These are phyloP conservation scores for Etia nguti DNA, from an alignment of 2,113 vertebrate species.

Conservation along the genomic window DNA sequence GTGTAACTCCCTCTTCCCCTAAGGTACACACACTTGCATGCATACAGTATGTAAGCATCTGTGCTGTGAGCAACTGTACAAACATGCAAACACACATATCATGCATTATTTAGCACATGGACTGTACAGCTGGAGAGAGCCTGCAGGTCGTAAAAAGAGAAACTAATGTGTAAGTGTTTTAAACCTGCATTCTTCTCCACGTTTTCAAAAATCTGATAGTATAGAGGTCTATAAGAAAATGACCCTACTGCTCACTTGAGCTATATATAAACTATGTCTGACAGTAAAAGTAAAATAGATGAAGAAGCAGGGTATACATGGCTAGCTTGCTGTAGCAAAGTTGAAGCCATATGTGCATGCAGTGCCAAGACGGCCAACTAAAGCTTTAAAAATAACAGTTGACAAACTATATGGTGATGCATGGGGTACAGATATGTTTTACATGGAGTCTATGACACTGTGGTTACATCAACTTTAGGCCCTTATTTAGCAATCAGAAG, in stretches of 20 bases:
- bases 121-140: background rate
- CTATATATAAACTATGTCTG: background rate
- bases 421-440: background rate
- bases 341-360: background rate
- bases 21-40: background rate
- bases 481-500: background rate
- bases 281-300: background rate
- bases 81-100: background rate
- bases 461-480: background rate
- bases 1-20: background rate
- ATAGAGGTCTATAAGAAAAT: background rate
- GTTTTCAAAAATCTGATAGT: background rate
- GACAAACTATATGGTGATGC: background rate
- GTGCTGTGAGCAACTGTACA: background rate
- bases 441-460: background rate
- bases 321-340: background rate
- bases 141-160: background rate
- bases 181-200: background rate
- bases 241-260: background rate
- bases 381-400: background rate
- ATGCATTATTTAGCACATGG: constrained; percentile 1
- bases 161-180: background rate
- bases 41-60: background rate
- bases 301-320: background rate
- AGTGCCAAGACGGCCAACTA: background rate